Conservation (phyloP, 2,797 vertebrate genomes). For the Galagoides demidoff region DNA sequence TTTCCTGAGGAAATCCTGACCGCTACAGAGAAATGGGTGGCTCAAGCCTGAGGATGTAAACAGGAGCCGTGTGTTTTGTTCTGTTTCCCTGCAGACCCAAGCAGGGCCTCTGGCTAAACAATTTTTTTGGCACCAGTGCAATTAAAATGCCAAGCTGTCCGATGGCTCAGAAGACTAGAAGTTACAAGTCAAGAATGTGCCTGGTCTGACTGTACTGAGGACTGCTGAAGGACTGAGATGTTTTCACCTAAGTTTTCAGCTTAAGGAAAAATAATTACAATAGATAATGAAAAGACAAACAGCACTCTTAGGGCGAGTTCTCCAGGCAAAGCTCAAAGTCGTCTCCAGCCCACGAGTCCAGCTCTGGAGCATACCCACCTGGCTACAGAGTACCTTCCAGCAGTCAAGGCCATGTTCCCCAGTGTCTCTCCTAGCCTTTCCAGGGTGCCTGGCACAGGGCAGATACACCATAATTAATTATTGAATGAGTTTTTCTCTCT, state of each 20-base stretch:
- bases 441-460: not conserved
- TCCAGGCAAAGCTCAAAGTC: not conserved
- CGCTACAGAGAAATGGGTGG: conserved; percentile 55
- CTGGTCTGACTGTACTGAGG: not conserved
- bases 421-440: not conserved
- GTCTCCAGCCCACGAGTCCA: not conserved
- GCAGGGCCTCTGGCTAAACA: not conserved
- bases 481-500: not conserved
- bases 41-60: conserved; percentile 58
- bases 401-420: not conserved
- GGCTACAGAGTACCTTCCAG: not conserved
- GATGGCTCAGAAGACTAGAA: not conserved
- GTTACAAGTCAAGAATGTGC: not conserved
- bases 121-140: not conserved
- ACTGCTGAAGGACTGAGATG: not conserved
- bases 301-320: not conserved
- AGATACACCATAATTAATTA: not conserved
- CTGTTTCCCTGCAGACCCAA: not conserved
- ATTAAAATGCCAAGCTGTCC: not conserved
- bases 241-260: not conserved
- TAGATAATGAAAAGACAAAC: not conserved
- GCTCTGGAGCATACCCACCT: not conserved
- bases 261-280: not conserved
- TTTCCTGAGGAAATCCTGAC: conserved; percentile 83
- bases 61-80: conserved; percentile 61